phyloP scores from a whole-genome alignment of 2,797 vertebrate genomes.

The Lates japonicus region DNA sequence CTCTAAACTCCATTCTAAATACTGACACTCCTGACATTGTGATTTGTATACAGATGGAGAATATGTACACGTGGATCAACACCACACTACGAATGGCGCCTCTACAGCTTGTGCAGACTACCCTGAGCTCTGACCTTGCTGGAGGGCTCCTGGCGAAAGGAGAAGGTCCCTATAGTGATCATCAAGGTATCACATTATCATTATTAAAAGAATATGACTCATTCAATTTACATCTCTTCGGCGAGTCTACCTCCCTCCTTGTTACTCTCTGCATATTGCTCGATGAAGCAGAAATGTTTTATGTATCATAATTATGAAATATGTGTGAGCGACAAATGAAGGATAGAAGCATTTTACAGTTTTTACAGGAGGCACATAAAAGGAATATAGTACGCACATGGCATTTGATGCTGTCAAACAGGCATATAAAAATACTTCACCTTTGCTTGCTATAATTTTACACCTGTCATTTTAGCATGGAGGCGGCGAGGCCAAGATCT shows the following conservation, averaged over 20 bases:
- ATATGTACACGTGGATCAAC: neutral
- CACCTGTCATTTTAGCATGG: neutral
- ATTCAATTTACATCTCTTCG: constrained; percentile 32
- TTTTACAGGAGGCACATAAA: neutral
- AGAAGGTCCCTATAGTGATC: constrained; percentile 21
- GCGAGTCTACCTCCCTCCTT: neutral
- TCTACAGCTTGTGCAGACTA: neutral
- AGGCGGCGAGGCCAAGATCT: neutral
- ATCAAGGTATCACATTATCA: constrained; percentile 25
- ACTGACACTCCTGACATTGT: neutral
- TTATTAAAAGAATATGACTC: constrained; percentile 24
- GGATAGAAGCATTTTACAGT: neutral
- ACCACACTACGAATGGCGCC: neutral
- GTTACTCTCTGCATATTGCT: neutral
- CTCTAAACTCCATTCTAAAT: neutral
- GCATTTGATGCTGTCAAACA: constrained; percentile 4
- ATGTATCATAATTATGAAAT: constrained; percentile 1
- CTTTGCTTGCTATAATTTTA: constrained; percentile 10
- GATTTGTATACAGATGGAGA: neutral
- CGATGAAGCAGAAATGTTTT: constrained; percentile 27
- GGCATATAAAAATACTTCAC: neutral
- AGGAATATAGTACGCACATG: neutral
- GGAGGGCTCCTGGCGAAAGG: neutral
- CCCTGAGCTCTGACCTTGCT: constrained; percentile 35
- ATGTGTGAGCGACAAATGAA: neutral